Percentiles rank a stretch among this genome's conserved stretches.
phyloP scores from a whole-genome alignment of 2,888 invertebrate species.

The Amphiduros pacificus region DNA sequence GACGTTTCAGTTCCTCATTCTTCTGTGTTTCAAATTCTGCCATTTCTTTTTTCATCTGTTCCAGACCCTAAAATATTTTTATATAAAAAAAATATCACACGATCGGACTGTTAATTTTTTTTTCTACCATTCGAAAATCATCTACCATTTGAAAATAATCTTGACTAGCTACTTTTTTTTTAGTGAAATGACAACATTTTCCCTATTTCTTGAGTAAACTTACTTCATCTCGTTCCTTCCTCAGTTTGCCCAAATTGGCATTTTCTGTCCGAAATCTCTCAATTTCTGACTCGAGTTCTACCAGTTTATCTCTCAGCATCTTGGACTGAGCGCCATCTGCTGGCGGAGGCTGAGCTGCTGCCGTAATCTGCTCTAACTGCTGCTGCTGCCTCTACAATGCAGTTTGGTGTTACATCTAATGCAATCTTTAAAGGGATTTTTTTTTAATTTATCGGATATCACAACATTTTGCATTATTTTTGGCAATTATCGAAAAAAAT shows the following conservation, averaged over 20 bases:
- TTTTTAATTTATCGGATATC: too few species aligned
- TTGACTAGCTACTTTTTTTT: too few species aligned
- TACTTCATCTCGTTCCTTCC: constrained; percentile 55
- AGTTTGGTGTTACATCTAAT: too few species aligned
- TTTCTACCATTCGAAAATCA: neutral
- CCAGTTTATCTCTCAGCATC: constrained; percentile 52
- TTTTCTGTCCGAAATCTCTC: constrained; percentile 56
- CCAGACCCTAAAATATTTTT: constrained; percentile 48
- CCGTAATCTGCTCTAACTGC: constrained; percentile 8
- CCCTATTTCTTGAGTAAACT: neutral
- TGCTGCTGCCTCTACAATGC: too few species aligned
- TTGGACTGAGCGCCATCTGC: constrained; percentile 50
- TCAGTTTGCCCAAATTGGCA: constrained; percentile 44
- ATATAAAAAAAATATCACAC: too few species aligned
- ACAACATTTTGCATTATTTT: too few species aligned
- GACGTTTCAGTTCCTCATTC: constrained; percentile 44
- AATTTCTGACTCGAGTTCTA: constrained; percentile 56
- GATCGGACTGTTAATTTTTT: neutral
- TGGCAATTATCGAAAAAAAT: too few species aligned
- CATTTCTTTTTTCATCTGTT: constrained; percentile 54
- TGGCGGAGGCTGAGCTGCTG: constrained; percentile 11
- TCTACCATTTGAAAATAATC: neutral
- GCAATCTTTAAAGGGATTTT: too few species aligned
- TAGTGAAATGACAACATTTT: neutral
- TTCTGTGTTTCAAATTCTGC: constrained; percentile 56